Evolutionary conservation across 2,113 vertebrate genomes (phyloP), one percentile per base, ranked within the genome.

Genomic region (Engystomops pustulosus): DNA sequence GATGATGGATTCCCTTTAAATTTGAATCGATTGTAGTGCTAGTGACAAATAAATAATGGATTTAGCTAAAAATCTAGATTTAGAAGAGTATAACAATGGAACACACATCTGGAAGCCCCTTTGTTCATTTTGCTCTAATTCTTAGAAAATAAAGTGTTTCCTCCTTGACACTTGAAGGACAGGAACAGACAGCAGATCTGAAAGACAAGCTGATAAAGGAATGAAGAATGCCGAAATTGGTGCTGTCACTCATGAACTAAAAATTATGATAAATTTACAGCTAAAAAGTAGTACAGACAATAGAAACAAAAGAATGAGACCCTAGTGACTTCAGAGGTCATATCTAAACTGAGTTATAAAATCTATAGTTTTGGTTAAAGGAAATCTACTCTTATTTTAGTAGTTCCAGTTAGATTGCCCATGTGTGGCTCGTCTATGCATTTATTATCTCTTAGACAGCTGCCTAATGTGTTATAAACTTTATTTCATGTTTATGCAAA

Each of bases 91-190:
- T n/a, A n/a, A n/a, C n/a, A n/a, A n/a, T n/a, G n/a, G n/a, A n/a
- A n/a, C n/a, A n/a, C n/a, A n/a, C n/a, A n/a, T n/a, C n/a, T n/a
- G n/a, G n/a, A n/a, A 36, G 17, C 62, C 30, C 30, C 8, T 67
- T 67, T 67, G 62, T 67, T 67, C 15, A 36, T 20, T 36, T 67
- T 36, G 62, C 32, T 65, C n/a, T n/a, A n/a, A n/a, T n/a, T 17
- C 30, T 7, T 32, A 65, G 60, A 32, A 65, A 27, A 32, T 65
- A 34, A 36, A 36, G 15, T 32, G 7, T 17, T 36, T 67, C 60
- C 60, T 67, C 32, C 62, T 20, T 67, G 62, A 67, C 62, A 67
- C 32, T 8, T 67, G 62, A 67, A 67, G 62, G 62, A 67, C 30
- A 36, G 32, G 32, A 67, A 32, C 34, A 34, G 30, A 67, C 30